phyloP scores from a whole-genome alignment of 2,888 invertebrate species.

The Drosophila helvetica region DNA sequence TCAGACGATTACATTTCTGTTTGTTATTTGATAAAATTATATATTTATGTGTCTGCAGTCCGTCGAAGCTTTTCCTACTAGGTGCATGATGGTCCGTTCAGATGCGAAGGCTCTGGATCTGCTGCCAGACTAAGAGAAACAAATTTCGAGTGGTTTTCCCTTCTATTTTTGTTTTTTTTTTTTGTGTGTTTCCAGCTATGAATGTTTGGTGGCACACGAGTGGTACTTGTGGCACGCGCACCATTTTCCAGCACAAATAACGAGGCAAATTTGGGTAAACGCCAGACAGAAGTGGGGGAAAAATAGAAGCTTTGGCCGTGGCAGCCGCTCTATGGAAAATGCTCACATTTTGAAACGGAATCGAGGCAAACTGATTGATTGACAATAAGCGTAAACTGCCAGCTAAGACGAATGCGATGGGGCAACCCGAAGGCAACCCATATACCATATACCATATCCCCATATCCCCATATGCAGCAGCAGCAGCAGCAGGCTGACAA shows the following conservation, averaged over 20 bases:
- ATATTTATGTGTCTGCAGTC: too few species aligned
- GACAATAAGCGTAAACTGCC: conserved; percentile 61
- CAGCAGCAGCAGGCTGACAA: conserved; percentile 31
- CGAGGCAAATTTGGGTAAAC: conserved; percentile 58
- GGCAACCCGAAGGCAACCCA: neutral
- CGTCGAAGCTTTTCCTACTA: neutral
- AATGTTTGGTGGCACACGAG: conserved; percentile 47
- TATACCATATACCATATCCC: too few species aligned
- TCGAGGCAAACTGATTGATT: conserved; percentile 61
- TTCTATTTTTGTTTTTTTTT: conserved; percentile 40
- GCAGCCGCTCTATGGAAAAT: conserved; percentile 18
- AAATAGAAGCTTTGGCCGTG: conserved; percentile 17
- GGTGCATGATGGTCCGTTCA: neutral
- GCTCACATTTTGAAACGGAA: conserved; percentile 21
- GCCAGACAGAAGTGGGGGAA: conserved; percentile 13
- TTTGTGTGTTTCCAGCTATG: neutral
- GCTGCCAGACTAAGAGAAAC: neutral
- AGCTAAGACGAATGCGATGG: conserved; percentile 54
- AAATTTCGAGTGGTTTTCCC: neutral
- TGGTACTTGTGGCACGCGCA: conserved; percentile 63
- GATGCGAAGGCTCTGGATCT: too few species aligned
- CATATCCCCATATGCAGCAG: conserved; percentile 11
- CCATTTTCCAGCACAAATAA: conserved; percentile 63
- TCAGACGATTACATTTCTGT: neutral
- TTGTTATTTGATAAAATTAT: neutral